A percentile compares a stretch with the other conserved stretches of the same genome.
These are phyloP conservation scores for Amiota mariae DNA, from an alignment of 2,888 invertebrate species.

Conservation along the genomic window DNA sequence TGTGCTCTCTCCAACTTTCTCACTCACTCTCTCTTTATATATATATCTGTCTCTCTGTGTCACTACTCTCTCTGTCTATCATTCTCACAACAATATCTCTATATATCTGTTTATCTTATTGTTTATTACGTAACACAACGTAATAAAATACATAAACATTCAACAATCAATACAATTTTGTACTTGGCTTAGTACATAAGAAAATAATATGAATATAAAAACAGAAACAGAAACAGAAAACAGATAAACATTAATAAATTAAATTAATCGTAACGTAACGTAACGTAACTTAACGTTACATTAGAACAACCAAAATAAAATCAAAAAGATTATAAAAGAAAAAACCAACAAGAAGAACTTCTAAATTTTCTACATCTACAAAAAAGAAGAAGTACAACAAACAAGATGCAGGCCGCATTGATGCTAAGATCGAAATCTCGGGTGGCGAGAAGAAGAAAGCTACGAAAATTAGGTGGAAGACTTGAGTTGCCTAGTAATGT, in stretches of 20 bases:
- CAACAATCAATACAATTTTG: too few relatives aligned
- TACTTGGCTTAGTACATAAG: too few relatives aligned
- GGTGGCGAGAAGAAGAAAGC: constrained; percentile 86
- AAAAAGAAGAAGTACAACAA: constrained; percentile 50
- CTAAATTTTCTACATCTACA: constrained; percentile 42
- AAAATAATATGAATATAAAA: too few relatives aligned
- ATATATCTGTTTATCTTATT: too few relatives aligned
- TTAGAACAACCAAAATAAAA: constrained; percentile 31
- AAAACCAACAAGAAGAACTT: constrained; percentile 23
- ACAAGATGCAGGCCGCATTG: constrained; percentile 90
- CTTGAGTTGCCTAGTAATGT: constrained; percentile 90
- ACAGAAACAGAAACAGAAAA: constrained; percentile 28
- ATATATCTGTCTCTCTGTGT: too few relatives aligned
- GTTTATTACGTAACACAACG: constrained; percentile 25
- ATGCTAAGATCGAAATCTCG: constrained; percentile 93
- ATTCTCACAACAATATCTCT: constrained; percentile 6
- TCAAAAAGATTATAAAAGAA: constrained; percentile 1
- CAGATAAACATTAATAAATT: constrained; percentile 24
- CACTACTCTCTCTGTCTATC: background rate
- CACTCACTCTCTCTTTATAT: constrained; percentile 6
- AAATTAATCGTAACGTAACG: constrained; percentile 32
- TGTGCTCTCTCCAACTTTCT: constrained; percentile 53
- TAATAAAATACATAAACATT: constrained; percentile 28
- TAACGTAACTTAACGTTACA: constrained; percentile 37
- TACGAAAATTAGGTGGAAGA: constrained; percentile 82